Evolutionary conservation across 2,888 invertebrate genomes (phyloP), one percentile per base, ranked within the genome.

Genomic region (Dicyrtomina minuta): DNA sequence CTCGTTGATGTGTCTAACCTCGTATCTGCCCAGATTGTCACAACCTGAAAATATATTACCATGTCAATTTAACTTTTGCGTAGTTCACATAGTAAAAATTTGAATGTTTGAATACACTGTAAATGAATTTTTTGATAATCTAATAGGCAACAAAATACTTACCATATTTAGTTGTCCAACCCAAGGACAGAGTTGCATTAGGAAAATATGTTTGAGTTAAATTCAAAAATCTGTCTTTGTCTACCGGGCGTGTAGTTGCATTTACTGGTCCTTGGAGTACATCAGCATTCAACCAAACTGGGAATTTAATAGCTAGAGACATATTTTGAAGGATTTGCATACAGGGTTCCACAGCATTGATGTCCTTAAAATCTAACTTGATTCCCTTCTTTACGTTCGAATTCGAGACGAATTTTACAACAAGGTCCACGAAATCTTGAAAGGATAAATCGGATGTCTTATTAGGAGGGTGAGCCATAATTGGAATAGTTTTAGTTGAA

Each of bases 261-360:
- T 88, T 85, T 0, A 89, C 86, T 0, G 93, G 93, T 0, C 94
- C 94, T 0, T 83, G 80, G 5, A 92, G 82, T 74, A 95, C 91
- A 81, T 95, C 95, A 0, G 94, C 93, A 81, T 95, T 95, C 69
- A 95, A 81, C 91, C 92, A 93, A 3, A 95, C 80, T 0, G 93
- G 93, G 79, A 88, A 88, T 13, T 44, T 60, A 13, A 71, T 43
- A 15, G 62, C 17, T 2, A 53, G n/a, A n/a, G 20, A 27, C 10
- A 49, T 59, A 5, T 53, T 49, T 12, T 68, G 60, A 20, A 78
- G 43, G 51, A 80, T 78, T 70, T 81, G 77, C 1, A 84, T 77
- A n/a, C 81, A 81, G 1, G 81, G 80, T 70, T 82, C 81, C 2
- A 84, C 90, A 0, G 89, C 91, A 56, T 89, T 89, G 53, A 89